Conservation (phyloP, 2,113 vertebrate species). For the Sula dactylatra region DNA sequence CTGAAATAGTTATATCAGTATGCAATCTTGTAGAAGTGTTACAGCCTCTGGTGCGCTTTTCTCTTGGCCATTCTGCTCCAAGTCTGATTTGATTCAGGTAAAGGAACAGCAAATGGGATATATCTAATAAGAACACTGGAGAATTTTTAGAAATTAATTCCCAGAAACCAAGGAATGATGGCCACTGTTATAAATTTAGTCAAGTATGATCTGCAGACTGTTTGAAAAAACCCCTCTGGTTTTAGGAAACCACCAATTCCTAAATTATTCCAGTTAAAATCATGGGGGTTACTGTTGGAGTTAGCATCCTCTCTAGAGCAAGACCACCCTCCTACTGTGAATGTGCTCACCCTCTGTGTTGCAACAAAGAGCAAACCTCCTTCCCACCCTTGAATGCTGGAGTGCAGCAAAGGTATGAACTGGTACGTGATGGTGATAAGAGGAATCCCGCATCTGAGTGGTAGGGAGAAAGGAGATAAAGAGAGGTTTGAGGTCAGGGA, state of each 20-base stretch:
- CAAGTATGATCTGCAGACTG: background rate
- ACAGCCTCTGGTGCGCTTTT: background rate
- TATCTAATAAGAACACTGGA: background rate
- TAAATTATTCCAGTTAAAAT: background rate
- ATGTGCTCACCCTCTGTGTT: background rate
- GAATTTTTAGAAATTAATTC: background rate
- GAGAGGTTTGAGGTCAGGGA: background rate
- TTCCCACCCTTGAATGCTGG: background rate
- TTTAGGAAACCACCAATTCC: background rate
- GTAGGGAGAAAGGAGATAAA: background rate
- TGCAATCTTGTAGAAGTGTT: background rate
- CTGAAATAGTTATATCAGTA: background rate
- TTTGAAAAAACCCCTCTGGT: background rate
- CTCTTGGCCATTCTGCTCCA: background rate
- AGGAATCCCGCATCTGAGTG: too few relatives aligned
- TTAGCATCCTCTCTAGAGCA: background rate
- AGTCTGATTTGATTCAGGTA: background rate
- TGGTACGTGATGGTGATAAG: background rate
- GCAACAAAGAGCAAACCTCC: background rate
- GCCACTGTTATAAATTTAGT: background rate
- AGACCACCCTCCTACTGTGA: too few relatives aligned
- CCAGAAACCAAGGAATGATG: background rate
- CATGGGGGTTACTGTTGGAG: background rate
- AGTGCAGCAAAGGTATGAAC: background rate
- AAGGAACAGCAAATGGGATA: accelerated